These are phyloP conservation scores for Prietella phreatophila DNA, from an alignment of 2,113 vertebrate species.

Conservation along the genomic window DNA sequence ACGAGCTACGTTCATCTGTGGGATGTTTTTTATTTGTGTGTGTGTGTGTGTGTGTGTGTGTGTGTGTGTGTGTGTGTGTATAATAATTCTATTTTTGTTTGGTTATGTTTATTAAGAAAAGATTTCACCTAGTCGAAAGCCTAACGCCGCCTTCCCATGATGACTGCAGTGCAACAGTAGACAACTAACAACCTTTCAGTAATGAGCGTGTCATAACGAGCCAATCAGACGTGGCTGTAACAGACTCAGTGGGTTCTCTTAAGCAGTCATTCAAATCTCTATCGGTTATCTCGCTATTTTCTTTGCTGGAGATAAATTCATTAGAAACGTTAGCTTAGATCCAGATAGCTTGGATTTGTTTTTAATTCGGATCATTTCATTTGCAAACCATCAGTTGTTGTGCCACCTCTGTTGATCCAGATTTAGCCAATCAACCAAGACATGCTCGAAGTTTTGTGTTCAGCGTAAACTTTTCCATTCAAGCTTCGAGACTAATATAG, in stretches of 20 bases:
- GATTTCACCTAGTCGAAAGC: background rate
- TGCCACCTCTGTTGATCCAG: too few relatives aligned
- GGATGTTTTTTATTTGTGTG: background rate
- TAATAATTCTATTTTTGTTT: background rate
- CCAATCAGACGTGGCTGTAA: background rate
- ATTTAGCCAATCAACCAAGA: background rate
- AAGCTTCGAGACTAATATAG: background rate
- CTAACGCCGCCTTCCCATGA: background rate
- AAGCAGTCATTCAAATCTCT: background rate
- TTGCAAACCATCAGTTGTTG: background rate
- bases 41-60: background rate
- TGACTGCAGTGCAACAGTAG: background rate
- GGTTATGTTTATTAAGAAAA: constrained; percentile 1
- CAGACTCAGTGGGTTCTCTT: background rate
- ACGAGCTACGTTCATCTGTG: constrained; percentile 31
- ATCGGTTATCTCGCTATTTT: background rate
- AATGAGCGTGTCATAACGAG: background rate
- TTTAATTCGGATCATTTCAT: background rate
- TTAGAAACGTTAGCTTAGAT: background rate
- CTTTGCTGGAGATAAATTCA: background rate
- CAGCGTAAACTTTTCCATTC: background rate
- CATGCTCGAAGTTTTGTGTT: background rate
- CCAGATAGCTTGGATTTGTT: background rate
- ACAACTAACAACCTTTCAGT: constrained; percentile 12
- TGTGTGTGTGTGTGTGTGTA: background rate